phyloP scores from a whole-genome alignment of 1,140 invertebrate species.

The Neoseiulus cucumeris region DNA sequence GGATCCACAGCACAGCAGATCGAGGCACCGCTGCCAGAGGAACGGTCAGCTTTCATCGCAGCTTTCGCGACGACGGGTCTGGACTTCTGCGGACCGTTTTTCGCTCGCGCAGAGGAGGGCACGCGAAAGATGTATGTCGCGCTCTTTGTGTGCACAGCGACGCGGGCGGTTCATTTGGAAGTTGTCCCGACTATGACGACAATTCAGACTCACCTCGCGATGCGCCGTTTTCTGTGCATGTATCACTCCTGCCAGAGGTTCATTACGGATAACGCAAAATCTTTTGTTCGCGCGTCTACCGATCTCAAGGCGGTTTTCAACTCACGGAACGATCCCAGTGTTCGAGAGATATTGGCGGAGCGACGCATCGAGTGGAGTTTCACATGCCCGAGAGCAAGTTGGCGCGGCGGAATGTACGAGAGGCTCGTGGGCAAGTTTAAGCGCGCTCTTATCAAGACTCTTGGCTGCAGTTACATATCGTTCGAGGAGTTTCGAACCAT shows the following conservation, averaged over 20 bases:
- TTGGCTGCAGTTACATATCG: too few relatives aligned
- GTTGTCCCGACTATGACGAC: constrained; percentile 25
- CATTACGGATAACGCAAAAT: not conserved
- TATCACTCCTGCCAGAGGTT: not conserved
- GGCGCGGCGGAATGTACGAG: not conserved
- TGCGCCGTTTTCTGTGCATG: not conserved
- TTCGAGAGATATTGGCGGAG: not conserved
- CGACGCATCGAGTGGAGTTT: not conserved
- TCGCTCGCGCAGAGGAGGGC: not conserved
- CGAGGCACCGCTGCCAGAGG: not conserved
- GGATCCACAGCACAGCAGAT: not conserved
- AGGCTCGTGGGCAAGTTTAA: not conserved
- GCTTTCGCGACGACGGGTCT: not conserved
- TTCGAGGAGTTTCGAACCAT: not conserved
- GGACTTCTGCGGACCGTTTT: not conserved
- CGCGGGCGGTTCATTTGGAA: constrained; percentile 30
- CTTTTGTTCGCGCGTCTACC: too few relatives aligned
- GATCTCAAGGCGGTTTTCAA: too few relatives aligned
- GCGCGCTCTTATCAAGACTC: not conserved
- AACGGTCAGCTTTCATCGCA: not conserved
- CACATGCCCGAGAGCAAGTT: not conserved
- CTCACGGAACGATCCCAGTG: not conserved
- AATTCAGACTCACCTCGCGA: constrained; percentile 3
- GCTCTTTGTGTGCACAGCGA: constrained; percentile 29
- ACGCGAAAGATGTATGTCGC: constrained; percentile 26